Evolutionary conservation across 2,113 vertebrate genomes (phyloP).

Genomic region (Promerops cafer): DNA sequence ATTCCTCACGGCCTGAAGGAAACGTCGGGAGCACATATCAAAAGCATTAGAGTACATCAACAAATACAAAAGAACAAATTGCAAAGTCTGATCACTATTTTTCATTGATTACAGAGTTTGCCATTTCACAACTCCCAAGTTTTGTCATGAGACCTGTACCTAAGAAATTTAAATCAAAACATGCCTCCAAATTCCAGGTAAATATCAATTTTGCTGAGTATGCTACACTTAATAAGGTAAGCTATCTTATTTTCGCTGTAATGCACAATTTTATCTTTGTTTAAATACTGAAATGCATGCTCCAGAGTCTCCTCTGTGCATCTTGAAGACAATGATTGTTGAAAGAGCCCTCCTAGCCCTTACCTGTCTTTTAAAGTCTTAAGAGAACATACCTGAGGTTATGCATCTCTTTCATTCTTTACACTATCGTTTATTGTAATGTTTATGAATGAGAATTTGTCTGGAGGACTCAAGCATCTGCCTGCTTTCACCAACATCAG

Average conservation of each 20-base stretch:
- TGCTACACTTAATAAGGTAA: background rate
- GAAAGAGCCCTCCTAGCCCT: background rate
- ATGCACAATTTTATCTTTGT: background rate
- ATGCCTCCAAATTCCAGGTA: background rate
- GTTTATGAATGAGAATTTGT: background rate
- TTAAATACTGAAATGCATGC: background rate
- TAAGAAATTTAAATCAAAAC: background rate
- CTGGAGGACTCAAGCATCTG: background rate
- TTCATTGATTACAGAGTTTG: background rate
- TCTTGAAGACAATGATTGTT: background rate
- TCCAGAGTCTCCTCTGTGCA: background rate
- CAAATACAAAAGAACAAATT: background rate
- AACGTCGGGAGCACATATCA: fast-evolving
- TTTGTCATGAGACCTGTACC: background rate
- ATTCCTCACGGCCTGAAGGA: background rate
- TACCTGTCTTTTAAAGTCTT: background rate
- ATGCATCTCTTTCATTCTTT: background rate
- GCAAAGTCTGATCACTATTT: background rate
- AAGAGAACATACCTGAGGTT: background rate
- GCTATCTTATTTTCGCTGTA: background rate
- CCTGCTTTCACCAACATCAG: background rate
- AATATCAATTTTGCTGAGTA: background rate
- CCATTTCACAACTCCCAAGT: background rate
- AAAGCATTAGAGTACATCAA: background rate
- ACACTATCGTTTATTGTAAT: background rate